These are phyloP conservation scores for Synergus gifuensis DNA, from an alignment of 2,888 invertebrate species.

Conservation along the genomic window DNA sequence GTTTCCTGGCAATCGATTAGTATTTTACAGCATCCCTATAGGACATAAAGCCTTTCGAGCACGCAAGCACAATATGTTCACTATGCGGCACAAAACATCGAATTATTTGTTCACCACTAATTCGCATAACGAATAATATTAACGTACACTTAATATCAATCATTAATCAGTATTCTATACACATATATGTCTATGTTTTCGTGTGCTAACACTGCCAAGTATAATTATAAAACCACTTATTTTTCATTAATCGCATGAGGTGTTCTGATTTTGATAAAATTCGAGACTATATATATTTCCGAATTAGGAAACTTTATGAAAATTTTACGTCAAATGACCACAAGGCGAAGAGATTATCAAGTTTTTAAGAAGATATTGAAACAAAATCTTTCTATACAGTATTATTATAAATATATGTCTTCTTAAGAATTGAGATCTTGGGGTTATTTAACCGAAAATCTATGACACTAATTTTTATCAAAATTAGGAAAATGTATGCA, in stretches of 20 bases:
- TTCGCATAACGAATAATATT: conserved; percentile 6
- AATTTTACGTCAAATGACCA: too few species aligned
- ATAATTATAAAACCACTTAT: not conserved
- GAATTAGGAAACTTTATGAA: too few species aligned
- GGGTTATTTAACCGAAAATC: not conserved
- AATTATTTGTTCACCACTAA: conserved; percentile 15
- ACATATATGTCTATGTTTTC: conserved; percentile 16
- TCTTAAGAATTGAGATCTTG: not conserved
- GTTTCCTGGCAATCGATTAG: not conserved
- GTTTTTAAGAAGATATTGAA: not conserved
- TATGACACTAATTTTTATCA: not conserved
- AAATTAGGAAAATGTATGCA: not conserved
- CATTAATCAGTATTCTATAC: conserved; percentile 19
- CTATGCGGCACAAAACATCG: conserved; percentile 49
- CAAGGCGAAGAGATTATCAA: too few species aligned
- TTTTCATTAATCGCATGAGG: not conserved
- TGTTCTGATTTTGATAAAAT: not conserved
- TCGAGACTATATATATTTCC: not conserved
- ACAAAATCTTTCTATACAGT: too few species aligned
- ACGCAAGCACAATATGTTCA: conserved; percentile 56
- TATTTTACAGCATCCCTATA: conserved; percentile 51
- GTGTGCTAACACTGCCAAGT: not conserved
- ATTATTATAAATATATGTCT: too few species aligned
- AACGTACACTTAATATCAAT: conserved; percentile 19
- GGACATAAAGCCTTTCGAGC: conserved; percentile 58